phyloP scores from a whole-genome alignment of 2,113 vertebrate species.

The Peromyscus leucopus region DNA sequence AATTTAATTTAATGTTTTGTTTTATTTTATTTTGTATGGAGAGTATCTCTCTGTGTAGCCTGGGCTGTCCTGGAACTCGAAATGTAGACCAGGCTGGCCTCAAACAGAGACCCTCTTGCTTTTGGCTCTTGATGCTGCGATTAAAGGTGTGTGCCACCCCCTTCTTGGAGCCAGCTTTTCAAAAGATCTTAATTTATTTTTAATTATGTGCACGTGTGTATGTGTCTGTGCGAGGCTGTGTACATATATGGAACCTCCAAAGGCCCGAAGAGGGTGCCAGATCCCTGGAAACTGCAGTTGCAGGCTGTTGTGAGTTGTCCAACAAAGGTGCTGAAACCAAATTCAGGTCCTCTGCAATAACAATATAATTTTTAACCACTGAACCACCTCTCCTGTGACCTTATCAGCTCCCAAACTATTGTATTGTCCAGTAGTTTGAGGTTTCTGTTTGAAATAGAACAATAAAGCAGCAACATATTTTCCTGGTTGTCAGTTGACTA shows the following conservation, averaged over 20 bases:
- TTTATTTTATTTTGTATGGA: not conserved
- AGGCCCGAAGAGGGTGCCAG: not conserved
- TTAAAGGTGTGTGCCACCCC: too few relatives aligned
- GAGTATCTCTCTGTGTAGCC: not conserved
- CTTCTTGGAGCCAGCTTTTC: not conserved
- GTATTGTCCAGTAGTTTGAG: constrained; percentile 41
- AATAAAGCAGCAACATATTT: not conserved
- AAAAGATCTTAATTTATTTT: not conserved
- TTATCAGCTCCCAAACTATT: not conserved
- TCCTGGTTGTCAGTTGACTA: not conserved
- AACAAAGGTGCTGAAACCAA: not conserved
- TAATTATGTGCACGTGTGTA: not conserved
- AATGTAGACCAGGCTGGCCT: not conserved
- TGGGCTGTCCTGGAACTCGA: not conserved
- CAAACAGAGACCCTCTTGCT: not conserved
- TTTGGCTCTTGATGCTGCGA: not conserved
- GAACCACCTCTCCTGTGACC: not conserved
- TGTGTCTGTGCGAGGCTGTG: not conserved
- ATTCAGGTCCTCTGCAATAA: not conserved
- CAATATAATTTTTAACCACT: not conserved
- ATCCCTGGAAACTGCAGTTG: not conserved
- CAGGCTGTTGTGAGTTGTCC: not conserved
- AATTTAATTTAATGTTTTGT: not conserved
- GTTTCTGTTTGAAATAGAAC: constrained; percentile 44
- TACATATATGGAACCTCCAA: not conserved